Evolutionary conservation across 2,797 vertebrate species (phyloP), one percentile per base, ranked within the genome.

Genomic region (Natrix natrix): DNA sequence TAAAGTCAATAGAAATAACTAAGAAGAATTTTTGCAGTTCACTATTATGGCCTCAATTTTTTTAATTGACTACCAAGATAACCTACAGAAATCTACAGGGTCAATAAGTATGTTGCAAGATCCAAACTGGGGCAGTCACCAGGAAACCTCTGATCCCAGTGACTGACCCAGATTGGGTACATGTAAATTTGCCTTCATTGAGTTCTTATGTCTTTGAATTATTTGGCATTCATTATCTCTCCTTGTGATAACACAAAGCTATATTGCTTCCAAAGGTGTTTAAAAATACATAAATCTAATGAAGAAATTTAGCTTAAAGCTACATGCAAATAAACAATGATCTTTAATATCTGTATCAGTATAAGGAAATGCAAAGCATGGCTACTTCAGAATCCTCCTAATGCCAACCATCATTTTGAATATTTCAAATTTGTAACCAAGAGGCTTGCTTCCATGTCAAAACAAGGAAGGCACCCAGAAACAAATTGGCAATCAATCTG

Each of bases 151-250:
- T 26, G 13, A 14, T 32, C 63, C 63, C 4, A 1, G 24, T 28
- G 61, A 63, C 26, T 28, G 26, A 63, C 61, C 26, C 26, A 63
- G 26, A 63, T 63, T 63, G 11, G 26, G 61, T 63, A 63, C 8
- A 63, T 11, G 3, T 63, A 63, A 63, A 63, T 63, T 63, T 28
- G 3, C 24, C 61, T 63, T 63, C 60, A 63, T 63, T 28, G 24
- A 63, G 24, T 0, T 0, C 0, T 4, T 0, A 20, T 0, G 0
- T 0, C 0, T 28, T 26, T 17, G 1, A 59, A 87, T 55, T 0
- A 0, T 92, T 37, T 90, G 57, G 11, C 86, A 86, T 83, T 66
- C 78, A 86, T 83, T 66, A 88, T 86, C 87, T 63, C 87, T 37
- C 37, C 37, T 0, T 83, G 56, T 26, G 3, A 0, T 17, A 78